Percentiles rank a stretch among this genome's conserved stretches.
phyloP scores from a whole-genome alignment of 2,797 vertebrate species.

The Hyperoplus immaculatus region DNA sequence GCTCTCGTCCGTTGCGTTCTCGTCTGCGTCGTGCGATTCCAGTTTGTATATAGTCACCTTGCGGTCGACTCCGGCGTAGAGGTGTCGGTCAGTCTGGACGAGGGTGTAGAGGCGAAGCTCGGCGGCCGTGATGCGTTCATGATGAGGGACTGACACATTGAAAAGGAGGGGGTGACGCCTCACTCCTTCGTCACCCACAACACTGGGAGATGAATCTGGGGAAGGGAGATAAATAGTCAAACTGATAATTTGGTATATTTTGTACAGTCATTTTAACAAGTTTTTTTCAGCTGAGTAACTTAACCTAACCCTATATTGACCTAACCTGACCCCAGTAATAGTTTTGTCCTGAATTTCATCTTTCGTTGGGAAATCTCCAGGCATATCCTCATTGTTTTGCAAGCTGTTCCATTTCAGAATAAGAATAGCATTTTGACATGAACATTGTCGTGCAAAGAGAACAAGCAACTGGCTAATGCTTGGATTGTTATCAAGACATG shows the following conservation, averaged over 20 bases:
- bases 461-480: neutral
- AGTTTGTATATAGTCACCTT: slow-evolving; percentile 94
- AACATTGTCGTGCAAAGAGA: neutral
- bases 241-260: slow-evolving; percentile 9
- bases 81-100: slow-evolving; percentile 90
- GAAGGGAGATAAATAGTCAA: slow-evolving; percentile 11
- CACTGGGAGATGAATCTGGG: slow-evolving; percentile 89
- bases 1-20: slow-evolving; percentile 60
- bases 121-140: slow-evolving; percentile 92
- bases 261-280: neutral
- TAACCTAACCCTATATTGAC: neutral
- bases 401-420: neutral
- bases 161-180: slow-evolving; percentile 94
- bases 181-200: slow-evolving; percentile 81
- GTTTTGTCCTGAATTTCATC: neutral
- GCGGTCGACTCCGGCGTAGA: slow-evolving; percentile 90
- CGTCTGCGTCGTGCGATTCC: slow-evolving; percentile 43
- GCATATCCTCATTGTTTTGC: neutral
- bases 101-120: slow-evolving; percentile 96
- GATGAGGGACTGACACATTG: slow-evolving; percentile 94
- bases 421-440: neutral
- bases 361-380: neutral
- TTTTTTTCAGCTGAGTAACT: slow-evolving; percentile 1
- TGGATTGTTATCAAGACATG: neutral
- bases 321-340: neutral